A percentile compares a stretch with the other conserved stretches of the same genome.
phyloP scores from a whole-genome alignment of 2,888 invertebrate species.

The Netelia melanura region DNA sequence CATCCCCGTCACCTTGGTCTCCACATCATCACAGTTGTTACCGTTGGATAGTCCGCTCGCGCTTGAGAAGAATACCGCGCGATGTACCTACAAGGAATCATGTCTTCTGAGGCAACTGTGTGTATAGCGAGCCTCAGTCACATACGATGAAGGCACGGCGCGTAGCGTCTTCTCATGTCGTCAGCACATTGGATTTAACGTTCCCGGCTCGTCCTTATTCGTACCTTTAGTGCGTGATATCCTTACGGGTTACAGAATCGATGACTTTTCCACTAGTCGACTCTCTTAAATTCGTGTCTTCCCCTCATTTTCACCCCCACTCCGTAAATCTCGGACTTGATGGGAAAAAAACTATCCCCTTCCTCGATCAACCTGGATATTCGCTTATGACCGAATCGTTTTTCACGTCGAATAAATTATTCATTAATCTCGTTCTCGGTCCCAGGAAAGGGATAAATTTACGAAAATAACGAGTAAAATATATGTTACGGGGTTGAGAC shows the following conservation, averaged over 20 bases:
- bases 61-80: not conserved
- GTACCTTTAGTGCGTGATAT: constrained; percentile 15
- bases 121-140: constrained; percentile 4
- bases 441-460: constrained; percentile 60
- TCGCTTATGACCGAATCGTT: constrained; percentile 9
- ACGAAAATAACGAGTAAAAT: constrained; percentile 55
- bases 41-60: constrained; percentile 1
- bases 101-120: constrained; percentile 39
- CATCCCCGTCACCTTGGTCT: too few species aligned
- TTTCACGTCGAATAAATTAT: constrained; percentile 38
- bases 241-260: not conserved
- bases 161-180: constrained; percentile 52
- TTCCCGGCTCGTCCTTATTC: constrained; percentile 42
- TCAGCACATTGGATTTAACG: constrained; percentile 68
- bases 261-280: not conserved
- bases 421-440: constrained; percentile 36
- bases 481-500: constrained; percentile 21
- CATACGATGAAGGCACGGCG: not conserved
- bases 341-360: not conserved
- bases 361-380: not conserved
- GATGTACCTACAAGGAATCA: constrained; percentile 18
- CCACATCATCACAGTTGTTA: not conserved
- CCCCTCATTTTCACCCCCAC: not conserved
- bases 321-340: not conserved
- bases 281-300: not conserved